Evolutionary conservation across 2,113 vertebrate species (phyloP).

Genomic region (Psophia crepitans): DNA sequence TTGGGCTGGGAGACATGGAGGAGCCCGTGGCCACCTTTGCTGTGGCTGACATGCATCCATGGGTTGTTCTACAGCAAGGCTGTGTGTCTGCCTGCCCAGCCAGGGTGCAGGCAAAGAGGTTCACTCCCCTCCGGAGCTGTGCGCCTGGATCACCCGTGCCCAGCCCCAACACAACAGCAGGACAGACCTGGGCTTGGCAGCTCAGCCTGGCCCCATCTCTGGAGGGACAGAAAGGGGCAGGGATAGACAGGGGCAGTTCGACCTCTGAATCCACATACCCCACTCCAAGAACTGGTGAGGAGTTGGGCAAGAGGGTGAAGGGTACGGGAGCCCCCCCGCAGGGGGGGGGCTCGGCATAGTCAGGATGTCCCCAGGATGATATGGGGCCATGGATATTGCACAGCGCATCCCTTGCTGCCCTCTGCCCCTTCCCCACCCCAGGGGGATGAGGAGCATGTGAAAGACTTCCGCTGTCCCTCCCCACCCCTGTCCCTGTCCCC

Average conservation of each 20-base stretch:
- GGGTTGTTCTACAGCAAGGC: neutral
- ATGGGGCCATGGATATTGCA: neutral
- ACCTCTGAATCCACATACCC: neutral
- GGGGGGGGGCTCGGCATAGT: no score
- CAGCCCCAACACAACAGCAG: neutral
- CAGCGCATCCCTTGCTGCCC: neutral
- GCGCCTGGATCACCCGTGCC: rapidly evolving
- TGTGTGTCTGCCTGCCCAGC: neutral
- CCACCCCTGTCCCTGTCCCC: neutral
- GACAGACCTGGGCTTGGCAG: neutral
- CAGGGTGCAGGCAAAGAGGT: neutral
- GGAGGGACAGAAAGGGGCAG: neutral
- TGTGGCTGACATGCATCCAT: rapidly evolving
- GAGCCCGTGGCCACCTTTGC: rapidly evolving
- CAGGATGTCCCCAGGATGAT: rapidly evolving
- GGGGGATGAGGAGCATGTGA: rapidly evolving
- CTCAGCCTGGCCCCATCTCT: neutral
- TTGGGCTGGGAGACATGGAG: slow-evolving; percentile 83
- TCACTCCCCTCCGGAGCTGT: neutral
- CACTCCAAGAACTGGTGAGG: neutral
- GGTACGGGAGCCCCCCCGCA: neutral
- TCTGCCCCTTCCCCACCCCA: neutral
- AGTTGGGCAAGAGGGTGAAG: neutral
- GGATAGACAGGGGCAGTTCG: rapidly evolving
- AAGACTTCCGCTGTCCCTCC: neutral